phyloP scores from a whole-genome alignment of 2,797 vertebrate genomes.

The Myotis pilosus region DNA sequence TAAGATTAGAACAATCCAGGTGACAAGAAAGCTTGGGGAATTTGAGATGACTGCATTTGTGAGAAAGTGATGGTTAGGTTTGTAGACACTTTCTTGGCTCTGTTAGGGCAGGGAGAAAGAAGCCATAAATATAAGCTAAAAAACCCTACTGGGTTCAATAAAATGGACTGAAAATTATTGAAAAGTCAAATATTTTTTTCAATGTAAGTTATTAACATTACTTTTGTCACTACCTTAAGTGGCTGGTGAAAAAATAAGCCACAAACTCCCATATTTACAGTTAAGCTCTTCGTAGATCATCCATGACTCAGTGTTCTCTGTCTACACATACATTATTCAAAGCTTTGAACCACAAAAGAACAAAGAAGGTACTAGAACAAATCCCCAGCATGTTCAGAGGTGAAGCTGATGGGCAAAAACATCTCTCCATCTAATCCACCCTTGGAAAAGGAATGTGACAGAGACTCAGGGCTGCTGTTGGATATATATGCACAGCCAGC shows the following conservation, averaged over 20 bases:
- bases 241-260: background rate
- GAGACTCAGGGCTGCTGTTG: background rate
- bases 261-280: background rate
- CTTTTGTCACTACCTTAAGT: background rate
- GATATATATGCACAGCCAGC: background rate
- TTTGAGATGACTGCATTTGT: background rate
- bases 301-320: background rate
- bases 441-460: background rate
- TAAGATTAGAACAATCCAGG: background rate
- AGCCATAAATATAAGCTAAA: background rate
- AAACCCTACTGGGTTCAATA: background rate
- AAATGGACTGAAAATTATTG: background rate
- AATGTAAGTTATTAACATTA: background rate
- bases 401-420: background rate
- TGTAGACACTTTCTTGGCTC: background rate
- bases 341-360: background rate
- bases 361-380: background rate
- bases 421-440: background rate
- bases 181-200: background rate
- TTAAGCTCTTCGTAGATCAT: background rate
- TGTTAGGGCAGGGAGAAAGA: background rate
- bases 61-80: background rate
- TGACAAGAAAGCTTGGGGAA: background rate
- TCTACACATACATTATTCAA: background rate
- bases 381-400: background rate